Base-by-base conservation (phyloP, 2,797 vertebrate genomes). In the Molossus molossus region DNA sequence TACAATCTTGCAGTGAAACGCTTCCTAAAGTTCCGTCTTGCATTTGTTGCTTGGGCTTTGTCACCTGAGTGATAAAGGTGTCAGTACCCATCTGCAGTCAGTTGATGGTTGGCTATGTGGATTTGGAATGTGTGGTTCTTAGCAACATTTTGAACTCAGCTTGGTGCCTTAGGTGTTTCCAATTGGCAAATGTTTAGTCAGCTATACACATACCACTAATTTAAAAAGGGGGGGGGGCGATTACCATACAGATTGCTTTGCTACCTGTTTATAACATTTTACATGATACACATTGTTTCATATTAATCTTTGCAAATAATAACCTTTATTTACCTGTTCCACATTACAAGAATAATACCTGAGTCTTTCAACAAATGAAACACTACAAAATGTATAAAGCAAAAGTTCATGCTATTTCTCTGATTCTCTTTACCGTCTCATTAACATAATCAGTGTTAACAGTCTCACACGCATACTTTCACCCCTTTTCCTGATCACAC, bases 311-410 rank as follows among this genome's bases (percentile, higher is more conserved):
- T 15, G 55, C 9, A 5, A 25, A 60, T 53, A 33, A 75, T 72
- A 73, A n/a, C 6, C 15, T 67, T 2, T 15, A 33, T 87, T 14
- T 29, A 62, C 82, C 45, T 81, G 72, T 73, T 76, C 14, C 25
- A 53, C 3, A 58, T 58, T 73, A 55, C 7, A 86, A 23, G 1
- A 1, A 79, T 75, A 87, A 90, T 18, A 33, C 6, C 73, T 70
- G 40, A 6, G 87, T 92, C 55, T 85, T 79, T 87, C 57, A 83
- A 94, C 45, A 70, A 93, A 1, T 64, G 1, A 93, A 95, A 77
- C n/a, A 89, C 67, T 82, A 33, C 40, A 60, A 94, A 77, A 58
- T 75, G 12, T 82, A 69, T 64, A 83, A 91, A 91, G 33, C 33
- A 48, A 93, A 93, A 79, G 21, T 33, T 76, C 88, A 81, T 88